Conservation (phyloP, 2,888 invertebrate genomes). For the Hypercompe scribonia region DNA sequence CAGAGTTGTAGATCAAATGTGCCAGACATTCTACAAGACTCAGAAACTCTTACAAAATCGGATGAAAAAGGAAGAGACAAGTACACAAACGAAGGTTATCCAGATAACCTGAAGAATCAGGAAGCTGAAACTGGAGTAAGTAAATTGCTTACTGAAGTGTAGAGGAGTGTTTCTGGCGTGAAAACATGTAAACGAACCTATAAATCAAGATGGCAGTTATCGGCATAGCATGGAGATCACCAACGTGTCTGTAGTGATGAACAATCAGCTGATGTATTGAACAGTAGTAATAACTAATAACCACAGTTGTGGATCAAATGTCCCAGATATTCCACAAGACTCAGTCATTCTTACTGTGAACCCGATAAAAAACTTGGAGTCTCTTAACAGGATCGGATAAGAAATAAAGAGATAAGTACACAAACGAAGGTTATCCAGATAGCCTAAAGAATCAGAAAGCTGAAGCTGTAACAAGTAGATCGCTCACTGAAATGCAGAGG, state of each 20-base stretch:
- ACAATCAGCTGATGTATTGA: constrained; percentile 4
- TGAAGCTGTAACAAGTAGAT: not conserved
- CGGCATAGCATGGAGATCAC: too few species aligned
- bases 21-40: not conserved
- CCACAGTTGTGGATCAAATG: not conserved
- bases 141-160: not conserved
- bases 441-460: not conserved
- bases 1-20: not conserved
- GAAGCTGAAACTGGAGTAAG: not conserved
- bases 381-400: not conserved
- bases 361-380: not conserved
- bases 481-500: not conserved
- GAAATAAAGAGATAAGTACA: not conserved
- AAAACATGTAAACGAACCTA: too few species aligned
- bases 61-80: not conserved
- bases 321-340: not conserved
- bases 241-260: constrained; percentile 15
- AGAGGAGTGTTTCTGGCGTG: not conserved
- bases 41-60: not conserved
- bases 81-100: not conserved
- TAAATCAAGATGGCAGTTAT: too few species aligned
- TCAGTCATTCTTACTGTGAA: too few species aligned
- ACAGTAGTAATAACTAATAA: not conserved
- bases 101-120: not conserved
- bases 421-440: not conserved